Conservation (phyloP, 2,888 invertebrate genomes). For the Eugnorisma glareosa region DNA sequence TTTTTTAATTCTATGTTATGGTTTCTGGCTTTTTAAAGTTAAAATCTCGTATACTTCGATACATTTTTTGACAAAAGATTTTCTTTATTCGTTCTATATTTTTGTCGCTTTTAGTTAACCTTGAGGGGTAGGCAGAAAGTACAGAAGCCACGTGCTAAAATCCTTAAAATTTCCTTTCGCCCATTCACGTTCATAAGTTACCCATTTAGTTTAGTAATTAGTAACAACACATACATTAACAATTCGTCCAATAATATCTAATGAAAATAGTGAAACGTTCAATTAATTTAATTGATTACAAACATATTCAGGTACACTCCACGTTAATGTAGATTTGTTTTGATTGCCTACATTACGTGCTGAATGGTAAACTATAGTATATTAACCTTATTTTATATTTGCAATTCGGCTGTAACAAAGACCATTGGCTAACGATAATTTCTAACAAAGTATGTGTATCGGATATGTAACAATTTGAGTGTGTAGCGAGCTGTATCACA, state of each 20-base stretch:
- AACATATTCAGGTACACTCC: slow-evolving; percentile 25
- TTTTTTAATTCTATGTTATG: slow-evolving; percentile 3
- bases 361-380: slow-evolving; percentile 9
- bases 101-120: not conserved
- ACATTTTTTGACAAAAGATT: not conserved
- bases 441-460: slow-evolving; percentile 4
- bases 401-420: slow-evolving; percentile 18
- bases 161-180: not conserved
- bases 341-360: slow-evolving; percentile 23
- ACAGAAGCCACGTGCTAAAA: not conserved
- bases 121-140: not conserved
- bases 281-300: slow-evolving; percentile 20
- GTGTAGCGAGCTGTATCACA: slow-evolving; percentile 17
- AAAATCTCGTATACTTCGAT: not conserved
- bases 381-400: slow-evolving; percentile 36
- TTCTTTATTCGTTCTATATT: not conserved
- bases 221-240: not conserved
- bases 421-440: slow-evolving; percentile 17
- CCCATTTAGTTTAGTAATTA: not conserved
- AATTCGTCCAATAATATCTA: not conserved
- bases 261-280: not conserved
- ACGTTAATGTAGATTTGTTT: slow-evolving; percentile 49
- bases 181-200: not conserved
- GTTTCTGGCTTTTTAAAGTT: not conserved
- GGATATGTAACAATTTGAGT: slow-evolving; percentile 40